Conservation (phyloP, 1,140 invertebrate genomes). For the Scaptomyza pallida region DNA sequence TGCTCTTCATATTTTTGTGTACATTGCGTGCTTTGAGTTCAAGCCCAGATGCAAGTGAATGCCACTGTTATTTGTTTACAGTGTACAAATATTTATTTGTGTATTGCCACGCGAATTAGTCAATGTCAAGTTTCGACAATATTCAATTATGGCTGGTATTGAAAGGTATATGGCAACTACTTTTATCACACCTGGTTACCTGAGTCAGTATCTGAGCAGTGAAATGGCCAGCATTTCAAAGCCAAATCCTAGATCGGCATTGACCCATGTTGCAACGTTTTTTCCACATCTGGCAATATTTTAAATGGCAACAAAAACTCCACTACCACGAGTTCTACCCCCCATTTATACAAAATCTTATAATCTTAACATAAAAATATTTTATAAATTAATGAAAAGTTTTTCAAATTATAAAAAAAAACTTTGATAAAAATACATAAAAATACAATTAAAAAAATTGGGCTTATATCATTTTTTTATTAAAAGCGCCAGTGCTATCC, state of each 20-base stretch:
- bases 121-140: slow-evolving; percentile 64
- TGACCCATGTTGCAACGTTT: slow-evolving; percentile 66
- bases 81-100: slow-evolving; percentile 24
- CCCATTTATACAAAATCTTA: too few relatives aligned
- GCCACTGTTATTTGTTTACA: slow-evolving; percentile 1
- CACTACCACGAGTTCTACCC: too few relatives aligned
- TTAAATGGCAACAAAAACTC: too few relatives aligned
- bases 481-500: too few relatives aligned
- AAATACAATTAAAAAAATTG: too few relatives aligned
- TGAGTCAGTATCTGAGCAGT: slow-evolving; percentile 37
- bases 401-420: too few relatives aligned
- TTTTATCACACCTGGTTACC: slow-evolving; percentile 63
- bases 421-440: too few relatives aligned
- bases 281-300: too few relatives aligned
- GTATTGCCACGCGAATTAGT: slow-evolving; percentile 60
- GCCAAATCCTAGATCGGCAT: slow-evolving; percentile 77
- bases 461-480: too few relatives aligned
- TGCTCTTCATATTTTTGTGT: slow-evolving; percentile 13
- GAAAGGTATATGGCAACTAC: slow-evolving; percentile 66
- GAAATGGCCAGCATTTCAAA: slow-evolving; percentile 59
- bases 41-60: slow-evolving; percentile 34
- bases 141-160: slow-evolving; percentile 49
- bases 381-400: too few relatives aligned
- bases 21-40: background rate
- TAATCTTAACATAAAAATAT: too few relatives aligned